A percentile compares a stretch with the other conserved stretches of the same genome.
These are phyloP conservation scores for Nipponacmea schrenckii DNA, from an alignment of 2,888 invertebrate genomes.

Conservation along the genomic window DNA sequence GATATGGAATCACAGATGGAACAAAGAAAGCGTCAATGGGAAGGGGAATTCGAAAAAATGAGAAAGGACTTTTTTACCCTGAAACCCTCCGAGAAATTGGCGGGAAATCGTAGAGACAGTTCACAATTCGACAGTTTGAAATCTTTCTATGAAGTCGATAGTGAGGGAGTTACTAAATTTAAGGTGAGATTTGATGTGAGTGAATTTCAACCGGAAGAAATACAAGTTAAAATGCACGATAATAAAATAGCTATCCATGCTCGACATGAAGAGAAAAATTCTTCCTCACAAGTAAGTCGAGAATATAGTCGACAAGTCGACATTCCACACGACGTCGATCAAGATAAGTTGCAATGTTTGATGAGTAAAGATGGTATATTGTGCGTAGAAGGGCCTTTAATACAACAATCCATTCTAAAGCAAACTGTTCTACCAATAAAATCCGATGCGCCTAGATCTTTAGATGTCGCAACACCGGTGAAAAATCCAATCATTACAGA, in stretches of 20 bases:
- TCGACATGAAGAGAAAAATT: constrained; percentile 53
- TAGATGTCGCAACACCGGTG: constrained; percentile 52
- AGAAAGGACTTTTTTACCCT: constrained; percentile 65
- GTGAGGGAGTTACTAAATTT: constrained; percentile 52
- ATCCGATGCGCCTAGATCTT: constrained; percentile 38
- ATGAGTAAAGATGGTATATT: constrained; percentile 61
- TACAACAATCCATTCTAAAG: constrained; percentile 35
- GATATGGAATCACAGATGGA: constrained; percentile 61
- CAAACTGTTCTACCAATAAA: constrained; percentile 54
- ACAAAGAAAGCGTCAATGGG: constrained; percentile 58
- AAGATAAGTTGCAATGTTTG: constrained; percentile 55
- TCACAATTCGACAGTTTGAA: constrained; percentile 45
- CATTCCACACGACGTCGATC: constrained; percentile 58
- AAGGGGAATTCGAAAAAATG: constrained; percentile 61
- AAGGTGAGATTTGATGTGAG: constrained; percentile 60
- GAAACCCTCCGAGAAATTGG: constrained; percentile 56
- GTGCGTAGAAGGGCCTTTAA: constrained; percentile 55
- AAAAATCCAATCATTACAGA: constrained; percentile 62
- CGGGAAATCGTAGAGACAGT: constrained; percentile 39
- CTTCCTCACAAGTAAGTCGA: constrained; percentile 51
- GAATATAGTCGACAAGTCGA: constrained; percentile 63
- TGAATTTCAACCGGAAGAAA: constrained; percentile 61
- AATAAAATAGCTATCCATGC: constrained; percentile 57
- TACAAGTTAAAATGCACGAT: constrained; percentile 60
- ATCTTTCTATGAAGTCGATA: constrained; percentile 51